These are phyloP conservation scores for Squalus acanthias DNA, from an alignment of 2,797 vertebrate genomes.

Conservation along the genomic window DNA sequence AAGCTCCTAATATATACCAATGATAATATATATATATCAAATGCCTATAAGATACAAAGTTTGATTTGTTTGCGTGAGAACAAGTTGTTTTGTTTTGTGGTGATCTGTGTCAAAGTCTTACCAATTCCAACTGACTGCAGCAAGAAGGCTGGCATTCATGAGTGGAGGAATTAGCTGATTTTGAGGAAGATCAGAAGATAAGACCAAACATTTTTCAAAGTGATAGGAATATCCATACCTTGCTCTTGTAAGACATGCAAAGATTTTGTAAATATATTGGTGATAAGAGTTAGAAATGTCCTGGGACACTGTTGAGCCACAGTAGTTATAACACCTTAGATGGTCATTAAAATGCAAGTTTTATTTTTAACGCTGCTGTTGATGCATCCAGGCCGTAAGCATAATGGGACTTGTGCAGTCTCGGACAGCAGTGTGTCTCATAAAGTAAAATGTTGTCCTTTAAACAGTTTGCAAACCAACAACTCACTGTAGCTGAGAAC, in stretches of 20 bases:
- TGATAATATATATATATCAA: not conserved
- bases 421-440: not conserved
- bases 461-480: not conserved
- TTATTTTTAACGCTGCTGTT: not conserved
- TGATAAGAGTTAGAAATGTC: not conserved
- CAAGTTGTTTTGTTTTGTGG: not conserved
- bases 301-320: not conserved
- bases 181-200: not conserved
- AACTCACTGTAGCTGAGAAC: not conserved
- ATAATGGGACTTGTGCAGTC: not conserved
- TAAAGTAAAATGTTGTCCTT: not conserved
- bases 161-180: not conserved
- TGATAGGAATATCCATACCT: not conserved
- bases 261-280: not conserved
- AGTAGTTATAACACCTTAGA: not conserved
- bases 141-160: not conserved
- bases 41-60: not conserved
- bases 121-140: not conserved
- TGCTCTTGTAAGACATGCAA: not conserved
- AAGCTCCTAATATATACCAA: not conserved
- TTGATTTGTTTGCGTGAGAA: not conserved
- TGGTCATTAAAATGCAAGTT: not conserved
- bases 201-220: not conserved
- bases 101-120: not conserved
- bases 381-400: not conserved